A percentile compares a stretch with the other conserved stretches of the same genome.
phyloP scores from a whole-genome alignment of 2,888 invertebrate genomes.

The Nomada fucata region DNA sequence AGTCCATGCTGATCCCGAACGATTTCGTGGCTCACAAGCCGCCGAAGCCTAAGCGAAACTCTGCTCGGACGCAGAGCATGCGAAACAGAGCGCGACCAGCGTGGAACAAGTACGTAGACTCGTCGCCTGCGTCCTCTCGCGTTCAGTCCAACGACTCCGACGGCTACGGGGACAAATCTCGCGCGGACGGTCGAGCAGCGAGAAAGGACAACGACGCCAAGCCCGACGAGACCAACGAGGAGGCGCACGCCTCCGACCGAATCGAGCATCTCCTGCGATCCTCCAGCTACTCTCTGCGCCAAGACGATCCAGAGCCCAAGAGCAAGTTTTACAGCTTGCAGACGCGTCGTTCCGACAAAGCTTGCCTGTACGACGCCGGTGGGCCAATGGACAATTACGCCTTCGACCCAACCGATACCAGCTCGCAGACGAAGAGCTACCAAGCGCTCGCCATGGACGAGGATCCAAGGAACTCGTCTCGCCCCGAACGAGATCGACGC shows the following conservation, averaged over 20 bases:
- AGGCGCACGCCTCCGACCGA: conserved; percentile 34
- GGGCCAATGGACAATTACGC: conserved; percentile 44
- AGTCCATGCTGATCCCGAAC: conserved; percentile 80
- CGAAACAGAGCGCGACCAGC: conserved; percentile 78
- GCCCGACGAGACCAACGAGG: conserved; percentile 29
- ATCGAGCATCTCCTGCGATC: conserved; percentile 62
- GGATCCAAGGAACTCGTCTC: neutral
- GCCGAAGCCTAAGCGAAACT: conserved; percentile 86
- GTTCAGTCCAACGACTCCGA: conserved; percentile 36
- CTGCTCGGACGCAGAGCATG: conserved; percentile 80
- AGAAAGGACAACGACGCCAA: conserved; percentile 15
- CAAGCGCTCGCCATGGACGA: neutral
- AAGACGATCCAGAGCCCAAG: conserved; percentile 48
- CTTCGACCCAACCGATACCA: conserved; percentile 38
- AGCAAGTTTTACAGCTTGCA: conserved; percentile 71
- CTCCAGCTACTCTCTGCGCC: conserved; percentile 37
- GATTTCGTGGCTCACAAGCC: conserved; percentile 89
- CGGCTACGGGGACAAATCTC: conserved; percentile 21
- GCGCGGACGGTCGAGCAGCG: conserved; percentile 10
- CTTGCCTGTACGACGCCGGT: conserved; percentile 3
- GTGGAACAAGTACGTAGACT: conserved; percentile 78
- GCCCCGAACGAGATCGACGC: conserved; percentile 24
- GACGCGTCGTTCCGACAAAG: conserved; percentile 40
- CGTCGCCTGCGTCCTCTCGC: conserved; percentile 47
- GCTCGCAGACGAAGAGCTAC: conserved; percentile 15